Evolutionary conservation across 2,888 invertebrate species (phyloP).

Genomic region (Amphimallon solstitiale): DNA sequence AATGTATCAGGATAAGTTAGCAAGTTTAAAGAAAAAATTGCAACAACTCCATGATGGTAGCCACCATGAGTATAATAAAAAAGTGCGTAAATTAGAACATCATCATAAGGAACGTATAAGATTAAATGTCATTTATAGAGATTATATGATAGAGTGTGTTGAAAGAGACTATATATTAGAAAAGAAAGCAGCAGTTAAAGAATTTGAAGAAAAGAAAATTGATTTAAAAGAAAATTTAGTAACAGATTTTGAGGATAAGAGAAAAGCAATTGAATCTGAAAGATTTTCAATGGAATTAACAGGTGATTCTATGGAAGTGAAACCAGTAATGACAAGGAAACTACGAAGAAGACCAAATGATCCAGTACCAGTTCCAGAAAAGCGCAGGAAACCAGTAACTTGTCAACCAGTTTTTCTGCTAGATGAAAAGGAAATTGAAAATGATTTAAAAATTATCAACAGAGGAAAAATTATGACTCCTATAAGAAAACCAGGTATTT

Average conservation of each 20-base stretch:
- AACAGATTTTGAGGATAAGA: constrained; percentile 92
- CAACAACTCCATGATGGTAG: constrained; percentile 87
- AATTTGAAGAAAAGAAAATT: constrained; percentile 94
- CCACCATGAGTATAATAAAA: constrained; percentile 86
- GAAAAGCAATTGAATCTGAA: constrained; percentile 89
- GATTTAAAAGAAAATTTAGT: constrained; percentile 90
- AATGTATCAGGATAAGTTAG: constrained; percentile 91
- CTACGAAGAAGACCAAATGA: constrained; percentile 92
- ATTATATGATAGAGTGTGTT: constrained; percentile 86
- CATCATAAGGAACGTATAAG: constrained; percentile 83
- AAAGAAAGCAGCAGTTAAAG: constrained; percentile 88
- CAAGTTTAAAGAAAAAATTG: constrained; percentile 87
- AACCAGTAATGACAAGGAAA: constrained; percentile 95
- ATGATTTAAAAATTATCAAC: constrained; percentile 83
- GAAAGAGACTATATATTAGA: constrained; percentile 89
- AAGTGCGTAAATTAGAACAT: constrained; percentile 83
- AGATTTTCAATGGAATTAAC: constrained; percentile 88
- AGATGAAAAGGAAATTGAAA: constrained; percentile 89
- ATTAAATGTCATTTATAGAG: constrained; percentile 79
- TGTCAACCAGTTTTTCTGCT: constrained; percentile 88
- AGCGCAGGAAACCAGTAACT: constrained; percentile 84
- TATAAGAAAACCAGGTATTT: constrained; percentile 67
- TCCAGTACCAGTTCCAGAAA: constrained; percentile 88
- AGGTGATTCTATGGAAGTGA: constrained; percentile 90
- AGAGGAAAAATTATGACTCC: constrained; percentile 68